A percentile compares a stretch with the other conserved stretches of the same genome.
Evolutionary conservation across 2,888 invertebrate species (phyloP).

Genomic region (Hemistola chrysoprasaria): DNA sequence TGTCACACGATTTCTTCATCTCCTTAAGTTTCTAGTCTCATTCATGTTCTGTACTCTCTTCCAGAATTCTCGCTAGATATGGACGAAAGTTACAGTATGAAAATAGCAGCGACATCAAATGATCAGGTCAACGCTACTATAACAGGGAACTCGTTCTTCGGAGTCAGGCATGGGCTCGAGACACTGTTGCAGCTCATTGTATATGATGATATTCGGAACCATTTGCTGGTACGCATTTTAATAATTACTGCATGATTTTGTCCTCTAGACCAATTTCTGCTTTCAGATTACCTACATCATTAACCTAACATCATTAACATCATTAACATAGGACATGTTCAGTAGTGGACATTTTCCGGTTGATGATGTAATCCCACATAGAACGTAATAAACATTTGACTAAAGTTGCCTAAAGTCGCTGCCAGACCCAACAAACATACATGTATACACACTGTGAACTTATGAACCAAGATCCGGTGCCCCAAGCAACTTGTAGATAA

Average conservation of each 20-base stretch:
- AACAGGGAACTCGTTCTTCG: conserved; percentile 83
- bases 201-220: conserved; percentile 83
- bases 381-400: too few relatives aligned
- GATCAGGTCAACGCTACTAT: conserved; percentile 81
- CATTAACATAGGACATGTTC: too few relatives aligned
- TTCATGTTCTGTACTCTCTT: conserved; percentile 15
- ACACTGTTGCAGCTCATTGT: conserved; percentile 86
- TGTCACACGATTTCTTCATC: too few relatives aligned
- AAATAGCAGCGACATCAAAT: conserved; percentile 57
- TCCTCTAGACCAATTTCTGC: too few relatives aligned
- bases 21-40: background rate
- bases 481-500: too few relatives aligned
- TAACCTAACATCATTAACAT: too few relatives aligned
- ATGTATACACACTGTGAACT: conserved; percentile 3
- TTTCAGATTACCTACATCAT: too few relatives aligned
- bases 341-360: too few relatives aligned
- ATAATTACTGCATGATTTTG: too few relatives aligned
- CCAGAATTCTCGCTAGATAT: conserved; percentile 78
- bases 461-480: too few relatives aligned
- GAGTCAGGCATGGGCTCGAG: conserved; percentile 85
- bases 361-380: too few relatives aligned
- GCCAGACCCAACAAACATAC: background rate
- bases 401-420: too few relatives aligned
- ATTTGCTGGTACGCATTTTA: conserved; percentile 80
- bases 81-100: conserved; percentile 82